Evolutionary conservation across 2,113 vertebrate genomes (phyloP).

Genomic region (Gnathonemus longibarbis): DNA sequence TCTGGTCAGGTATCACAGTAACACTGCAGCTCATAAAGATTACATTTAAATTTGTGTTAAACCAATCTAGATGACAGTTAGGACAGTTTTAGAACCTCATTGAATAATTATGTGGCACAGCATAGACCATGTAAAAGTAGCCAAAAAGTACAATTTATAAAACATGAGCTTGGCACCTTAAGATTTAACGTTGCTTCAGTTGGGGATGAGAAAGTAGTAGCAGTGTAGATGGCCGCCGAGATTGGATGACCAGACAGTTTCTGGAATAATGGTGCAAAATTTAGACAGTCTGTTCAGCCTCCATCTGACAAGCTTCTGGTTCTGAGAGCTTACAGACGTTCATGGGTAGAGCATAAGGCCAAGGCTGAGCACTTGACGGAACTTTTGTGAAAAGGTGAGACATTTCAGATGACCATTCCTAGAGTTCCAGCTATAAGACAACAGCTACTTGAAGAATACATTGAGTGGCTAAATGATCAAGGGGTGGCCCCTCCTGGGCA

Average conservation of each 20-base stretch:
- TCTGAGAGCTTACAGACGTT: neutral
- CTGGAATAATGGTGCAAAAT: neutral
- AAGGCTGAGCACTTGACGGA: neutral
- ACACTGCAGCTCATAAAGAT: neutral
- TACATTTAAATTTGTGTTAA: neutral
- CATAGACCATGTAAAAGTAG: neutral
- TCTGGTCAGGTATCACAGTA: neutral
- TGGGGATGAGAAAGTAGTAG: neutral
- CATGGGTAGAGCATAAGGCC: neutral
- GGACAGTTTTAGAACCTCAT: neutral
- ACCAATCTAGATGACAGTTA: neutral
- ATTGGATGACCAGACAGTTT: neutral
- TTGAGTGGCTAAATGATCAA: constrained; percentile 46
- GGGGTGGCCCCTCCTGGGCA: constrained; percentile 35
- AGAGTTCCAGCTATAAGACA: constrained; percentile 45
- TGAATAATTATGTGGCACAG: neutral
- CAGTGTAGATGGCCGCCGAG: neutral
- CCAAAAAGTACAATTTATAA: neutral
- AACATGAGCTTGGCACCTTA: neutral
- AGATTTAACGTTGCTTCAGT: neutral
- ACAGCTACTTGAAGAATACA: constrained; percentile 34
- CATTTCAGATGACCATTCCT: neutral
- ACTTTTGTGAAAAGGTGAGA: neutral
- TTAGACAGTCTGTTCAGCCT: neutral
- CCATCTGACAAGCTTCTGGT: neutral